phyloP scores from a whole-genome alignment of 2,797 vertebrate species.

The Hirundo rustica region DNA sequence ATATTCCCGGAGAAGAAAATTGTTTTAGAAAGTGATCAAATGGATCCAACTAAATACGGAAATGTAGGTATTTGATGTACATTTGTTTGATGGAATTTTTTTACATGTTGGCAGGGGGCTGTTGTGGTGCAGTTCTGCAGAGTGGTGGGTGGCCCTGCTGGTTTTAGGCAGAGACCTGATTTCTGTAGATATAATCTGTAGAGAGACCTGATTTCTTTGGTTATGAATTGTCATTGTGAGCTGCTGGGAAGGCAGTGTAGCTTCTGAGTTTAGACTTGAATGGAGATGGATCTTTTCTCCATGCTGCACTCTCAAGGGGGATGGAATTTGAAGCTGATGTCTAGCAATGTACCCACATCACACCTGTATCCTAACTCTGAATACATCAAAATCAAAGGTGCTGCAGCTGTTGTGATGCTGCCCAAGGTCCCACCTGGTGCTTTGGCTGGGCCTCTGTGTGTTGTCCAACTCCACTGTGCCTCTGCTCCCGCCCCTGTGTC shows the following conservation, averaged over 20 bases:
- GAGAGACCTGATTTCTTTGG: neutral
- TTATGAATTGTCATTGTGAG: neutral
- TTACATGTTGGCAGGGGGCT: neutral
- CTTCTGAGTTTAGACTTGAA: neutral
- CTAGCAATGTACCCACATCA: neutral
- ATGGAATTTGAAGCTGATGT: neutral
- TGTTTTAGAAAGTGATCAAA: neutral
- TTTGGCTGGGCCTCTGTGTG: neutral
- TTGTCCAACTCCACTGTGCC: neutral
- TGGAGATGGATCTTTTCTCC: neutral
- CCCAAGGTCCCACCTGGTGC: neutral
- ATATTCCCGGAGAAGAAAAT: neutral
- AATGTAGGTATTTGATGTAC: neutral
- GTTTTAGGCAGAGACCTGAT: neutral
- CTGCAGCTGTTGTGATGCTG: accelerated
- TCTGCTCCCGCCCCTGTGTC: neutral
- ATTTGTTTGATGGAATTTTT: neutral
- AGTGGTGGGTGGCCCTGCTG: neutral
- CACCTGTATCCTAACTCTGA: neutral
- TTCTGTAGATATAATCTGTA: neutral
- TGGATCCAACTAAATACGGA: neutral
- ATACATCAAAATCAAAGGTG: neutral
- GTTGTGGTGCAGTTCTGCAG: neutral
- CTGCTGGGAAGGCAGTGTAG: neutral
- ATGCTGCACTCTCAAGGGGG: neutral